Conservation (phyloP, 1,140 invertebrate species). For the Stegodyphus dumicola region DNA sequence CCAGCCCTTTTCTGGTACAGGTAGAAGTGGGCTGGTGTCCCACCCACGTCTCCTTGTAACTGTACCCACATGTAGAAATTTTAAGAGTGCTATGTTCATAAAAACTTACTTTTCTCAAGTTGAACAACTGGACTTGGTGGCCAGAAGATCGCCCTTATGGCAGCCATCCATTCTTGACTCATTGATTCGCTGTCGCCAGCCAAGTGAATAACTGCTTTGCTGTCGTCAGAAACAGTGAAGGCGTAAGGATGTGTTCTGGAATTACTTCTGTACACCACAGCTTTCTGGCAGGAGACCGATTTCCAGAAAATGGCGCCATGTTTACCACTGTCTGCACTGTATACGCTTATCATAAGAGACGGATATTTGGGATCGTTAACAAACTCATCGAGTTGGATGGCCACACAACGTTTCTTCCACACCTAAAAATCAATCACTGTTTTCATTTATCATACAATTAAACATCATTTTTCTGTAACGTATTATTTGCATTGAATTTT, state of each 20-base stretch:
- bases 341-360: constrained; percentile 37
- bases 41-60: too few species aligned
- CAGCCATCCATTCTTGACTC: constrained; percentile 61
- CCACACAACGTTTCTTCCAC: constrained; percentile 58
- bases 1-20: too few species aligned
- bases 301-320: constrained; percentile 40
- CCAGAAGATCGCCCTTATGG: constrained; percentile 57
- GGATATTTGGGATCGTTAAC: constrained; percentile 1
- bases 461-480: too few species aligned
- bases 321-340: neutral
- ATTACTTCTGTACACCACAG: constrained; percentile 47
- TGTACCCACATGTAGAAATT: too few species aligned
- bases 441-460: too few species aligned
- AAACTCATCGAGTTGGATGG: constrained; percentile 43
- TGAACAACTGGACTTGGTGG: constrained; percentile 55
- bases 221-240: constrained; percentile 50
- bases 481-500: too few species aligned
- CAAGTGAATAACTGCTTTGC: constrained; percentile 52
- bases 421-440: neutral
- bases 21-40: too few species aligned
- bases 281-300: constrained; percentile 18
- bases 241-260: constrained; percentile 59
- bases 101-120: constrained; percentile 58
- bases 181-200: constrained; percentile 51
- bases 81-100: too few species aligned